phyloP scores from a whole-genome alignment of 2,113 vertebrate genomes.

The Ascaphus truei region DNA sequence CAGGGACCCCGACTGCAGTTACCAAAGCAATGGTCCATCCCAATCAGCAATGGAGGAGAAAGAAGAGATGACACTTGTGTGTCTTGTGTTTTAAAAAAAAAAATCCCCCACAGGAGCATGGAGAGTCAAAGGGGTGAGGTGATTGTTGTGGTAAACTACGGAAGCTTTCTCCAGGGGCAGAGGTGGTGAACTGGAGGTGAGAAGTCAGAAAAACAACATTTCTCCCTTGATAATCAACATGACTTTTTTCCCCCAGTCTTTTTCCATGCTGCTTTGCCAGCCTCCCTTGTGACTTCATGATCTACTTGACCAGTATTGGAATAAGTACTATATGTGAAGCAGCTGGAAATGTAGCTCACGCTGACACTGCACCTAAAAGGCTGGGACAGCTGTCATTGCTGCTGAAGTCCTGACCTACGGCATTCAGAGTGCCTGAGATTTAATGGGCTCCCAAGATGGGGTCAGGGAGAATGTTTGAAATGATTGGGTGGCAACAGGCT shows the following conservation, averaged over 20 bases:
- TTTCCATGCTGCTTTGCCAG: neutral
- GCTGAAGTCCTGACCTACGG: constrained; percentile 19
- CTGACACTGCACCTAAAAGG: constrained; percentile 23
- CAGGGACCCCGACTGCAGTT: neutral
- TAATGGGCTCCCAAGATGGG: constrained; percentile 30
- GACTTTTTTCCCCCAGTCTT: neutral
- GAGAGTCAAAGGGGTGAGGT: neutral
- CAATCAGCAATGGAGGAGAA: neutral
- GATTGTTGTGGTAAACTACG: neutral
- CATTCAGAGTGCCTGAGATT: constrained; percentile 9
- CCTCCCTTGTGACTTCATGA: constrained; percentile 17
- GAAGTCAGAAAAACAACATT: neutral
- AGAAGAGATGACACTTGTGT: neutral
- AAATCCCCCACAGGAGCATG: no score
- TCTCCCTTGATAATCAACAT: neutral
- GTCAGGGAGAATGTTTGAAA: neutral
- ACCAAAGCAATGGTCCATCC: neutral
- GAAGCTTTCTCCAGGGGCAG: neutral
- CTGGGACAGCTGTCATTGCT: constrained; percentile 30
- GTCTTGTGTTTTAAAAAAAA: neutral
- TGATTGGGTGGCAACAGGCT: constrained; percentile 14
- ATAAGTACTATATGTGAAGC: neutral
- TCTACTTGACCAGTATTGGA: constrained; percentile 14
- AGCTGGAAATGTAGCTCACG: constrained; percentile 19
- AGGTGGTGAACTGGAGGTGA: neutral